A percentile compares a stretch with the other conserved stretches of the same genome.
Conservation (phyloP, 2,113 vertebrate species). For the Laterallus jamaicensis region DNA sequence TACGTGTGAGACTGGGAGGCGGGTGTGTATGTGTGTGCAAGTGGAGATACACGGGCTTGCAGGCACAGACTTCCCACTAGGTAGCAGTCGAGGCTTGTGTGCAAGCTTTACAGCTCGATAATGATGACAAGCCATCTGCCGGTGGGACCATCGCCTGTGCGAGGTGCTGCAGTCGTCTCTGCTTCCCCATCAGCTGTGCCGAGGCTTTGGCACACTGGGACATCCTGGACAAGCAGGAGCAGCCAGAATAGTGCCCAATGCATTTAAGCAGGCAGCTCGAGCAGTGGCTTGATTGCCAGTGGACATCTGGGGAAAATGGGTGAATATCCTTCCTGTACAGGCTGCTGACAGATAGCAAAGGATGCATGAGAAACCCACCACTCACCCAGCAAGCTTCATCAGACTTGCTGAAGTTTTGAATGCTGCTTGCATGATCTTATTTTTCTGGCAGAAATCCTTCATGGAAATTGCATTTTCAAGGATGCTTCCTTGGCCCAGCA, state of each 20-base stretch:
- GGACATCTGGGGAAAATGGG: not conserved
- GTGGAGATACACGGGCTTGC: not conserved
- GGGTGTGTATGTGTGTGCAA: not conserved
- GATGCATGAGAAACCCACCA: too few relatives aligned
- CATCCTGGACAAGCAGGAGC: fast-evolving
- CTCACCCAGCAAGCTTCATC: not conserved
- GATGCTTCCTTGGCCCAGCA: not conserved
- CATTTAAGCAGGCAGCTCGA: not conserved
- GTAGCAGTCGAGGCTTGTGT: conserved; percentile 34
- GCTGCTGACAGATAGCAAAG: not conserved
- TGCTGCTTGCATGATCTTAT: not conserved
- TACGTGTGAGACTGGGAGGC: fast-evolving
- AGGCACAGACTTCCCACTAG: conserved; percentile 39
- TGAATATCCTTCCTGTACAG: not conserved
- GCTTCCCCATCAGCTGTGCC: not conserved
- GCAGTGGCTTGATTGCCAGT: not conserved
- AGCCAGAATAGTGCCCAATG: not conserved
- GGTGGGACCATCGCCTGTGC: fast-evolving
- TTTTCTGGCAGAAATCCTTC: not conserved
- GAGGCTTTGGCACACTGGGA: fast-evolving
- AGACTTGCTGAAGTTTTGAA: not conserved
- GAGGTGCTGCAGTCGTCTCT: fast-evolving
- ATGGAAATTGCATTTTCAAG: not conserved
- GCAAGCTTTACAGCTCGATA: not conserved
- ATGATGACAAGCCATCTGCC: not conserved